These are phyloP conservation scores for Subacronicta megacephala DNA, from an alignment of 2,888 invertebrate species.

Conservation along the genomic window DNA sequence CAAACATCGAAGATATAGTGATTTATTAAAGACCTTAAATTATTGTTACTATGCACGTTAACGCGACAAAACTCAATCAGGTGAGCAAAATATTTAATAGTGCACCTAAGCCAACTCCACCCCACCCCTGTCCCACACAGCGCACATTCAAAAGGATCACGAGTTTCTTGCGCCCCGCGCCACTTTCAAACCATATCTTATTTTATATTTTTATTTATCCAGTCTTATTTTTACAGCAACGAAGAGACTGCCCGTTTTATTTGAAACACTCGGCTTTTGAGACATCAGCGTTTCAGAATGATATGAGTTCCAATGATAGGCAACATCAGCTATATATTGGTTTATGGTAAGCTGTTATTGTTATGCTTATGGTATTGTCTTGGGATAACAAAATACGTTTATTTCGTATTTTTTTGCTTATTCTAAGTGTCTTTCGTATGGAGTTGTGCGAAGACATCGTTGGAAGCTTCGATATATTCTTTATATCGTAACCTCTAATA, in stretches of 20 bases:
- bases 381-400: constrained; percentile 30
- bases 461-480: not conserved
- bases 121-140: constrained; percentile 62
- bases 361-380: constrained; percentile 37
- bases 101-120: constrained; percentile 57
- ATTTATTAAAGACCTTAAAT: no score
- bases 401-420: constrained; percentile 22
- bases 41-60: no score
- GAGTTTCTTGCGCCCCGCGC: constrained; percentile 86
- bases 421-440: not conserved
- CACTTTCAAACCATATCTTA: constrained; percentile 88
- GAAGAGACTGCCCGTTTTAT: constrained; percentile 76
- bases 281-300: constrained; percentile 65
- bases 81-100: constrained; percentile 3
- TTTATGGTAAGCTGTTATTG: constrained; percentile 33
- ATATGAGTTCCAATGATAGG: constrained; percentile 31
- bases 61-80: not conserved
- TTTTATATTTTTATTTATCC: constrained; percentile 88
- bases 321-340: constrained; percentile 34
- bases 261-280: constrained; percentile 19
- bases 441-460: not conserved
- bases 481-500: not conserved
- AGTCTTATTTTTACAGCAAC: constrained; percentile 81
- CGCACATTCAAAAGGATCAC: constrained; percentile 87
- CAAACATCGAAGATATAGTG: no score